Percentiles rank a stretch among this genome's conserved stretches.
Evolutionary conservation across 2,113 vertebrate species (phyloP).

Genomic region (Callipepla squamata): DNA sequence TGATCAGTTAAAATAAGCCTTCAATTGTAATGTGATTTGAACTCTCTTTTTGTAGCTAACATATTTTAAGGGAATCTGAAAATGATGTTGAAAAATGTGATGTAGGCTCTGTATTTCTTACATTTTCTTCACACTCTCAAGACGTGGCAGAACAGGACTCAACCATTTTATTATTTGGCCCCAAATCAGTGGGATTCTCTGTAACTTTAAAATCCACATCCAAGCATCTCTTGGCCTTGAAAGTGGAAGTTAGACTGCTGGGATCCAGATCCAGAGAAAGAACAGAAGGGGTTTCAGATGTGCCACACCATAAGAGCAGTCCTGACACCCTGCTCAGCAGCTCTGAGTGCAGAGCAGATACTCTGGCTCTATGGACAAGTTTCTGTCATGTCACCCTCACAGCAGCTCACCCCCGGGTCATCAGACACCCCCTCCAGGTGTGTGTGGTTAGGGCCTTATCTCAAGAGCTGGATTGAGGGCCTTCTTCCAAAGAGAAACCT

Average conservation of each 20-base stretch:
- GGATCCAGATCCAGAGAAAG: not conserved
- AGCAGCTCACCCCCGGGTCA: not conserved
- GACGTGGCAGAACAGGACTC: not conserved
- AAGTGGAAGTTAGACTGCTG: not conserved
- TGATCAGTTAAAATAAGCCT: not conserved
- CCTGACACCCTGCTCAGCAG: not conserved
- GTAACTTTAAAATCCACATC: not conserved
- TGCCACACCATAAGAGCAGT: not conserved
- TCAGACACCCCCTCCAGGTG: rapidly evolving
- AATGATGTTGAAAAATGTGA: not conserved
- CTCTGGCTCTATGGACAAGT: rapidly evolving
- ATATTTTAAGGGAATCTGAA: not conserved
- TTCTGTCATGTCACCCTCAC: rapidly evolving
- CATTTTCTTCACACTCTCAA: not conserved
- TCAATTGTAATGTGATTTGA: not conserved
- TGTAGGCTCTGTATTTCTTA: not conserved
- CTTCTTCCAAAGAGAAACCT: not conserved
- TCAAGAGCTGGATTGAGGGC: not conserved
- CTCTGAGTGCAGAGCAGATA: not conserved
- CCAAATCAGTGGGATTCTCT: not conserved
- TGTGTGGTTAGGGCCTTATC: not conserved
- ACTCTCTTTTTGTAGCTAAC: not conserved
- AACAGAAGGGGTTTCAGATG: not conserved
- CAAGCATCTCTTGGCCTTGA: not conserved
- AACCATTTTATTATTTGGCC: not conserved